Evolutionary conservation across 1,140 invertebrate species (phyloP).

Genomic region (Drosophila yakuba): DNA sequence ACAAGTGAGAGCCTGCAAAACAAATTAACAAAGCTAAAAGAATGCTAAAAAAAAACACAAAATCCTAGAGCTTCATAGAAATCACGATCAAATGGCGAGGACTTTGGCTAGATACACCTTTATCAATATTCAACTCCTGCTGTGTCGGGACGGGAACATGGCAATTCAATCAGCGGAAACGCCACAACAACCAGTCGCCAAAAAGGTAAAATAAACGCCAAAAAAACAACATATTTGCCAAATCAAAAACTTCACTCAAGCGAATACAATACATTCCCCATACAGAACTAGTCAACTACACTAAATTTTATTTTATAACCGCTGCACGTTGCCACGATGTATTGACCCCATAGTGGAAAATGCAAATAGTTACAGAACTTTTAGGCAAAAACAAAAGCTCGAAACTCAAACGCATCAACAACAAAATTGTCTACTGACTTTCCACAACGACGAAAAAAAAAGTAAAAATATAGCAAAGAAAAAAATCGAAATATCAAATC

Average conservation of each 20-base stretch:
- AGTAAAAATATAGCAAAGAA: conserved; percentile 34
- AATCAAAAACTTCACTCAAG: conserved; percentile 73
- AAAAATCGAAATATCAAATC: conserved; percentile 10
- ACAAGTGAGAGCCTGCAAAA: conserved; percentile 32
- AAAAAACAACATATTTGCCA: conserved; percentile 58
- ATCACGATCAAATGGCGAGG: neutral
- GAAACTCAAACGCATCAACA: conserved; percentile 21
- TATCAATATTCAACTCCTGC: conserved; percentile 31
- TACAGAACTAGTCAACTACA: conserved; percentile 53
- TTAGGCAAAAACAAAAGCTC: conserved; percentile 28
- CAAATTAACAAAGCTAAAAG: conserved; percentile 39
- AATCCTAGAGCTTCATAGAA: neutral
- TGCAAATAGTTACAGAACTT: conserved; percentile 53
- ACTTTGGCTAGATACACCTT: conserved; percentile 4
- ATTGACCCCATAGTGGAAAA: conserved; percentile 23
- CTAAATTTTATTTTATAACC: conserved; percentile 74
- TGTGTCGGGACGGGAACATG: conserved; percentile 18
- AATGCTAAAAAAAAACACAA: conserved; percentile 12
- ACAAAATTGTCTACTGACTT: conserved; percentile 73
- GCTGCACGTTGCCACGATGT: conserved; percentile 26
- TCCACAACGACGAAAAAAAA: conserved; percentile 43
- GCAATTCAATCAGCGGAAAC: conserved; percentile 49
- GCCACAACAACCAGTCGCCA: conserved; percentile 18
- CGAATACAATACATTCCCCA: neutral
- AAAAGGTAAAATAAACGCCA: neutral